phyloP scores from a whole-genome alignment of 2,113 vertebrate genomes.

The Sigmodon hispidus region DNA sequence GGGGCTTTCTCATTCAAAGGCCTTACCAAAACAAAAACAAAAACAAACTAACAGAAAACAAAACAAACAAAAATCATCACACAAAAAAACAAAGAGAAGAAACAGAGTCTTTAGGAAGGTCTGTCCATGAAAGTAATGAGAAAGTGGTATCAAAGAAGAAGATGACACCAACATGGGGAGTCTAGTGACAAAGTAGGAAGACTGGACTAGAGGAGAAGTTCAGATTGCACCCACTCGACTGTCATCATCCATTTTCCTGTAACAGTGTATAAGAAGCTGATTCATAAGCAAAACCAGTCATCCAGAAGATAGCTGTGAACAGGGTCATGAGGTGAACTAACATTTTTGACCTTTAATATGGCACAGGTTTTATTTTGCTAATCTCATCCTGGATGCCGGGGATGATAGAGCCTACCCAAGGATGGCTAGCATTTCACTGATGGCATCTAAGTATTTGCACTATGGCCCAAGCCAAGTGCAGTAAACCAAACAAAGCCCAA shows the following conservation, averaged over 20 bases:
- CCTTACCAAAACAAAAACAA: not conserved
- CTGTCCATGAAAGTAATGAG: not conserved
- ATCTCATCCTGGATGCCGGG: not conserved
- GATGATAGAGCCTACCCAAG: not conserved
- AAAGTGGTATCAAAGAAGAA: not conserved
- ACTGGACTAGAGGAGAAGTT: not conserved
- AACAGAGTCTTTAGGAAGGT: not conserved
- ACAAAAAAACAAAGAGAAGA: not conserved
- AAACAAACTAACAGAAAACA: not conserved
- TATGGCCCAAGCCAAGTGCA: not conserved
- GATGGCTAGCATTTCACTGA: not conserved
- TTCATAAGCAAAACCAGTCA: not conserved
- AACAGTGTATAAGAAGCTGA: not conserved
- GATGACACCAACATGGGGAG: not conserved
- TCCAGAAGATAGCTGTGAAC: not conserved
- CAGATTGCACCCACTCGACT: too few species aligned
- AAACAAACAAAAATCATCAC: not conserved
- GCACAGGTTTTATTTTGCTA: not conserved
- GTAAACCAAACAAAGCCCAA: not conserved
- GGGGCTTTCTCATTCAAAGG: not conserved
- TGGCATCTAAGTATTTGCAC: not conserved
- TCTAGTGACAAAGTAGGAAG: not conserved
- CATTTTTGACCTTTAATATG: not conserved
- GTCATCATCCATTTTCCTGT: not conserved
- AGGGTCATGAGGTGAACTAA: not conserved